phyloP scores from a whole-genome alignment of 2,888 invertebrate species.

The Eilema caniola region DNA sequence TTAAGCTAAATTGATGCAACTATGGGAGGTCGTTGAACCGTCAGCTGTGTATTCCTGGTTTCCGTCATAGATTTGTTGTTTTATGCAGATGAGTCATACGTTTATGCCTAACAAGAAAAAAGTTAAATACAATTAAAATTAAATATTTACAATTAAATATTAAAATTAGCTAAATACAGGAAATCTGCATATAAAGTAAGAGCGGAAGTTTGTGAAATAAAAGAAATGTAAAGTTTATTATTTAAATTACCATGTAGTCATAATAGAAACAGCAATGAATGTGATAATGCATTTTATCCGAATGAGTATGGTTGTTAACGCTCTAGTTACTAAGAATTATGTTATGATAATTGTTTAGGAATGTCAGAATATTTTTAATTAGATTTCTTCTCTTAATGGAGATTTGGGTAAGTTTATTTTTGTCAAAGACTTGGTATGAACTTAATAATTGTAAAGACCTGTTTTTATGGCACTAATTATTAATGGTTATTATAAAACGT shows the following conservation, averaged over 20 bases:
- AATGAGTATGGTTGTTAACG: constrained; percentile 1
- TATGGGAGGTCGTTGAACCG: constrained; percentile 70
- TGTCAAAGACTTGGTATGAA: background rate
- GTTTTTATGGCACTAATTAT: too few species aligned
- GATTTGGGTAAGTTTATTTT: background rate
- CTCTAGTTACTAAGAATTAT: constrained; percentile 2
- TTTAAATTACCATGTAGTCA: background rate
- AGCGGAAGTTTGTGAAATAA: constrained; percentile 4
- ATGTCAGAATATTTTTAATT: background rate
- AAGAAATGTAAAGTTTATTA: background rate
- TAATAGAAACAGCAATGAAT: constrained; percentile 6
- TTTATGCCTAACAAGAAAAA: background rate
- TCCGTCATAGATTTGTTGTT: constrained; percentile 38
- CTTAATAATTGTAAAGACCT: too few species aligned
- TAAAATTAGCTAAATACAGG: too few species aligned
- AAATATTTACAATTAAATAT: too few species aligned
- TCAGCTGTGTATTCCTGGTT: constrained; percentile 71
- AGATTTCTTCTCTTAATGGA: background rate
- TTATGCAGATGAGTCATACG: constrained; percentile 22
- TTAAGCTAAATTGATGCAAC: constrained; percentile 81
- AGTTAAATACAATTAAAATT: too few species aligned
- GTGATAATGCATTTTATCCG: constrained; percentile 4
- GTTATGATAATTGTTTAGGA: constrained; percentile 3
- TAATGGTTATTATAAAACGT: too few species aligned
- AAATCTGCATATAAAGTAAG: background rate